Percentiles rank a stretch among this genome's conserved stretches.
Evolutionary conservation across 2,113 vertebrate species (phyloP).

Genomic region (Corvus cornix): DNA sequence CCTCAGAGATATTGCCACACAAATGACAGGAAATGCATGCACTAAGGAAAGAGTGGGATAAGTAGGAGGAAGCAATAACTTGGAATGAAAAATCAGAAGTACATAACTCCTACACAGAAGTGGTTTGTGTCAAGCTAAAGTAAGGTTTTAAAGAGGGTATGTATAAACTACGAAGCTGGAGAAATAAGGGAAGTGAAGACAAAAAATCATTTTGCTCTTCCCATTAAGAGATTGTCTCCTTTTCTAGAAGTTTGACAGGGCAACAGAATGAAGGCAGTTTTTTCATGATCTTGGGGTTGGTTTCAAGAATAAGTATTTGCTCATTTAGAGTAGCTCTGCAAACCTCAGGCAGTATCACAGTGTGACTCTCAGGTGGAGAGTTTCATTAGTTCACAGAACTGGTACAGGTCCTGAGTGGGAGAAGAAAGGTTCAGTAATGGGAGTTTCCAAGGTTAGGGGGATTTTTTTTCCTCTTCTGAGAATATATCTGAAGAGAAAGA

Average conservation of each 20-base stretch:
- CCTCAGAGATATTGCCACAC: neutral
- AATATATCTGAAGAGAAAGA: neutral
- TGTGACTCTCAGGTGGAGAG: neutral
- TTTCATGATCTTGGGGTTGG: neutral
- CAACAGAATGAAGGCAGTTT: neutral
- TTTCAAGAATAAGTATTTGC: neutral
- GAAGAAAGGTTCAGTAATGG: neutral
- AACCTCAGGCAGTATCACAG: neutral
- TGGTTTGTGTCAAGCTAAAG: neutral
- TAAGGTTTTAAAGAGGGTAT: neutral
- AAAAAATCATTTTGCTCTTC: neutral
- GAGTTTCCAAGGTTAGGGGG: conserved; percentile 12
- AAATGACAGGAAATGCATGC: neutral
- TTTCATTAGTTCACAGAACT: neutral
- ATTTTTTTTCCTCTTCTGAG: conserved; percentile 8
- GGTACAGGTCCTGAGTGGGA: neutral
- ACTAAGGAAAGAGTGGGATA: neutral
- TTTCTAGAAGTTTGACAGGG: neutral
- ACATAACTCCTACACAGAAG: neutral
- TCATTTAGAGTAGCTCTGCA: neutral
- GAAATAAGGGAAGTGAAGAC: neutral
- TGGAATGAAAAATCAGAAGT: neutral
- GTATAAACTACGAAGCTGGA: neutral
- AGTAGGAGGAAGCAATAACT: neutral
- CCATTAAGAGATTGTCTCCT: neutral